Evolutionary conservation across 2,888 invertebrate genomes (phyloP).

Genomic region (Mycalesis mineus): DNA sequence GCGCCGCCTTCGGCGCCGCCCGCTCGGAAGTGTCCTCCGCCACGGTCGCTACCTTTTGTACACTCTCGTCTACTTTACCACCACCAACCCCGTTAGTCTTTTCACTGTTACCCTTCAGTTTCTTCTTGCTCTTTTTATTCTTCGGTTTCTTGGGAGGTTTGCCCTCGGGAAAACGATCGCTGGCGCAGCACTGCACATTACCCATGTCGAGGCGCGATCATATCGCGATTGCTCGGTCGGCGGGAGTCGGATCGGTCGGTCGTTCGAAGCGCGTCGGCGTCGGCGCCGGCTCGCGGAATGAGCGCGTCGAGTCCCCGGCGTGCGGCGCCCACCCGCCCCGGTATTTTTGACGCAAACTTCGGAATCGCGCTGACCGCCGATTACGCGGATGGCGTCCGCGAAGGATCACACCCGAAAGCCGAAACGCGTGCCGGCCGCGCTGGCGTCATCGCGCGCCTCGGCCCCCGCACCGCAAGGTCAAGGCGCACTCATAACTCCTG

Average conservation of each 20-base stretch:
- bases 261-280: constrained; percentile 76
- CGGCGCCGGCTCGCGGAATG: constrained; percentile 75
- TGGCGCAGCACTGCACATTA: constrained; percentile 78
- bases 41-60: constrained; percentile 56
- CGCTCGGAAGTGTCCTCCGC: constrained; percentile 60
- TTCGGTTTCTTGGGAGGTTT: constrained; percentile 60
- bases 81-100: constrained; percentile 62
- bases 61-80: constrained; percentile 54
- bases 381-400: constrained; percentile 75
- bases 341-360: constrained; percentile 67
- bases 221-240: constrained; percentile 68
- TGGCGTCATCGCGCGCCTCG: constrained; percentile 71
- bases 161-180: constrained; percentile 65
- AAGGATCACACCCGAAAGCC: constrained; percentile 78
- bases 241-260: constrained; percentile 71
- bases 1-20: constrained; percentile 52
- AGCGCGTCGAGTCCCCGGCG: constrained; percentile 59
- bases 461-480: constrained; percentile 74
- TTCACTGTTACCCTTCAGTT: constrained; percentile 41
- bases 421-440: constrained; percentile 65
- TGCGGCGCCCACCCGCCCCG: constrained; percentile 64
- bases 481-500: constrained; percentile 58
- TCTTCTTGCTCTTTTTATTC: constrained; percentile 48
- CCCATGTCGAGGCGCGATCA: constrained; percentile 74
- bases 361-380: constrained; percentile 69